These are phyloP conservation scores for Ephestia elutella DNA, from an alignment of 1,140 invertebrate genomes.

Conservation along the genomic window DNA sequence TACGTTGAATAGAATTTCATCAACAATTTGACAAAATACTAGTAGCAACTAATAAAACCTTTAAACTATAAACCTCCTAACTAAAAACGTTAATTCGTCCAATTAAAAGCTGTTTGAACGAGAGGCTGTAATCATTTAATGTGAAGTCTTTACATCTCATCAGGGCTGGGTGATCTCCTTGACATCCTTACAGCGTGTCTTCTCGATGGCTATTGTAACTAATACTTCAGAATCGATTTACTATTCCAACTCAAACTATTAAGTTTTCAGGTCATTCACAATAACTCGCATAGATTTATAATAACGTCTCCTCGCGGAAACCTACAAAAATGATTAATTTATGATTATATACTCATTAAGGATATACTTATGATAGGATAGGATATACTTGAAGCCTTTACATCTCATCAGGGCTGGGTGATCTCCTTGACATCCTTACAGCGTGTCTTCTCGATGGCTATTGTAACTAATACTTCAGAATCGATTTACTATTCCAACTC, in stretches of 20 bases:
- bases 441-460: slow-evolving; percentile 27
- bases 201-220: slow-evolving; percentile 20
- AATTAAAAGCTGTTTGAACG: background rate
- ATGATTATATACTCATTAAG: no score
- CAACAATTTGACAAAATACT: no score
- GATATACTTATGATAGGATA: no score
- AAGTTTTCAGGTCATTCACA: background rate
- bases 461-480: slow-evolving; percentile 8
- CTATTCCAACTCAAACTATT: background rate
- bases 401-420: slow-evolving; percentile 30
- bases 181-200: slow-evolving; percentile 33
- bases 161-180: slow-evolving; percentile 35
- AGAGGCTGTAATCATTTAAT: background rate
- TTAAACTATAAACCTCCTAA: background rate
- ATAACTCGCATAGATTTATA: no score
- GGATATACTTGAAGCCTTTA: slow-evolving; percentile 7
- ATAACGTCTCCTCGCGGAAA: no score
- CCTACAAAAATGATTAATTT: no score
- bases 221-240: slow-evolving; percentile 6
- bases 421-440: slow-evolving; percentile 36
- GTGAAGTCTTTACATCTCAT: slow-evolving; percentile 17
- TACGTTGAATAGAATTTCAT: no score
- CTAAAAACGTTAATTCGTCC: background rate
- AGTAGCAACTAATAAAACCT: no score
- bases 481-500: background rate